Percentiles rank a stretch among this genome's conserved stretches.
Conservation (phyloP, 1,140 invertebrate species). For the Macrotrachela quadricornifera region DNA sequence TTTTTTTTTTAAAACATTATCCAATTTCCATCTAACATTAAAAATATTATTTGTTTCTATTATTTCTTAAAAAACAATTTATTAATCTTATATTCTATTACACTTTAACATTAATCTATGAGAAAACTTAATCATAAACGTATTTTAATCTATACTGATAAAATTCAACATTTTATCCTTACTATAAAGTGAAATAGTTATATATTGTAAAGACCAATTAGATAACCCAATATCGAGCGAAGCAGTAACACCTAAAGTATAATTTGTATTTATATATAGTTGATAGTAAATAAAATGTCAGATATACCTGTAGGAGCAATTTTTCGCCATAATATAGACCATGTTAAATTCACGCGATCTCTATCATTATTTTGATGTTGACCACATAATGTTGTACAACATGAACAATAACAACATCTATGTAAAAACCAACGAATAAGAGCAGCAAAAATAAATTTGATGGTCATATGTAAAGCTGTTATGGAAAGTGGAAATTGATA, state of each 20-base stretch:
- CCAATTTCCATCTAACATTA: no score
- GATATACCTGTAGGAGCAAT: slow-evolving; percentile 9
- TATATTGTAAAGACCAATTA: slow-evolving; percentile 79
- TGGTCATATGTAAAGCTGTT: slow-evolving; percentile 54
- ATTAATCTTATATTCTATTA: no score
- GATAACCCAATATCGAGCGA: slow-evolving; percentile 88
- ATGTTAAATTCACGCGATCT: slow-evolving; percentile 12
- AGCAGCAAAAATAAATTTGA: slow-evolving; percentile 56
- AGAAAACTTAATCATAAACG: no score
- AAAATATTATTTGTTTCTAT: no score
- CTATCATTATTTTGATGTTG: slow-evolving; percentile 10
- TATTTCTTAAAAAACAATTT: no score
- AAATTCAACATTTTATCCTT: no score
- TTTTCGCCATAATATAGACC: slow-evolving; percentile 11
- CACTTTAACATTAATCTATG: no score
- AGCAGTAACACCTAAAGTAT: slow-evolving; percentile 38
- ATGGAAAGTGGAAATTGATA: slow-evolving; percentile 59
- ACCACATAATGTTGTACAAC: neutral
- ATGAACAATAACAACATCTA: neutral
- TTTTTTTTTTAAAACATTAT: no score
- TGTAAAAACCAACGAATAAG: slow-evolving; percentile 38
- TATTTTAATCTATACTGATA: no score
- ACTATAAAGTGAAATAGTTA: slow-evolving; percentile 60
- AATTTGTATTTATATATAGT: slow-evolving; percentile 11
- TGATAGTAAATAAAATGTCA: slow-evolving; percentile 8